Conservation (phyloP, 2,113 vertebrate species). For the Eidolon helvum region DNA sequence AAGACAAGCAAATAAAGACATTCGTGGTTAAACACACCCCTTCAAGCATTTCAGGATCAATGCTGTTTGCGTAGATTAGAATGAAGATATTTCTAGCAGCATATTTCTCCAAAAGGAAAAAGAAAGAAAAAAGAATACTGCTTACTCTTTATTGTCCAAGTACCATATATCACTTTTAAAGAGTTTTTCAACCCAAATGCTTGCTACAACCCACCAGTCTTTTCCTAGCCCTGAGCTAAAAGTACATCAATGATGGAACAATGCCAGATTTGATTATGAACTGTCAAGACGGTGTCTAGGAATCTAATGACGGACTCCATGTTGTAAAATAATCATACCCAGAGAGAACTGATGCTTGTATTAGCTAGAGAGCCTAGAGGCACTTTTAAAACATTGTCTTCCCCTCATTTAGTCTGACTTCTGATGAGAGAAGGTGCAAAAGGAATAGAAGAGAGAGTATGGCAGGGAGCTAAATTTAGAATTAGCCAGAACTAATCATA, state of each 20-base stretch:
- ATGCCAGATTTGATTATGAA: background rate
- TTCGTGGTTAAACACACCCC: background rate
- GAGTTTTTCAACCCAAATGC: constrained; percentile 15
- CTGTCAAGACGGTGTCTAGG: constrained; percentile 25
- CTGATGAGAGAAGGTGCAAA: background rate
- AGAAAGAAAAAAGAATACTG: background rate
- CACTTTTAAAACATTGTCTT: background rate
- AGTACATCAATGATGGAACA: background rate
- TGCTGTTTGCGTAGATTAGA: background rate
- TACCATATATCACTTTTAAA: constrained; percentile 27
- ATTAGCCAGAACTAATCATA: background rate
- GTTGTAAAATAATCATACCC: constrained; percentile 17
- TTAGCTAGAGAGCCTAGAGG: background rate
- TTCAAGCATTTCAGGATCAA: background rate
- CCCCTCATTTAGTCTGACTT: background rate
- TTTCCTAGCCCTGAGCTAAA: constrained; percentile 34
- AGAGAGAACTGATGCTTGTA: background rate
- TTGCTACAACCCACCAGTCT: background rate
- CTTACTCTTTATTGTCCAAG: constrained; percentile 7
- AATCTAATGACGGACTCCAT: background rate
- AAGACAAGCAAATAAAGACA: background rate
- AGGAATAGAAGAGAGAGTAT: background rate
- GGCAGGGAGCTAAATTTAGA: background rate
- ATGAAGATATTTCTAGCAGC: background rate
- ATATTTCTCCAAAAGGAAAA: constrained; percentile 1